Evolutionary conservation across 2,797 vertebrate genomes (phyloP).

Genomic region (Lepilemur septentrionalis): DNA sequence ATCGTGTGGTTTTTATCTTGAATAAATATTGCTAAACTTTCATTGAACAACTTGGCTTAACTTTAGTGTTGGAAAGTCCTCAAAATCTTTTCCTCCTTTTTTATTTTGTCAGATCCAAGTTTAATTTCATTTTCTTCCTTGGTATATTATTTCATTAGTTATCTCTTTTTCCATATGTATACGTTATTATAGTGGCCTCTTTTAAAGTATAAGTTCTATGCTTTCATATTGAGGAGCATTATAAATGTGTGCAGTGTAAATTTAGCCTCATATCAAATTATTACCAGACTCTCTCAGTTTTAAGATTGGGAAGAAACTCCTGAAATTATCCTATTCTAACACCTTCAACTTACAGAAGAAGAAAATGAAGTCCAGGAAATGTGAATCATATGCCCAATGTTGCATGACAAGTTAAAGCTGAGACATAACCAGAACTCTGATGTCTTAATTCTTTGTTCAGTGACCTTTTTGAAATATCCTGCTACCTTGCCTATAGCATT

Average conservation of each 20-base stretch:
- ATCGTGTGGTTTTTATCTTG: conserved; percentile 59
- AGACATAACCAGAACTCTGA: background rate
- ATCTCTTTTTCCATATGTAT: background rate
- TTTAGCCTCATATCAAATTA: background rate
- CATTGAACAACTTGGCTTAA: conserved; percentile 53
- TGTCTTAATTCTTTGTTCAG: background rate
- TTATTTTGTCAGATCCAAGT: conserved; percentile 34
- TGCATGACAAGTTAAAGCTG: background rate
- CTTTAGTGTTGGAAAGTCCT: conserved; percentile 45
- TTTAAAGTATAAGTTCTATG: background rate
- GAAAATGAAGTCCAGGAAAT: background rate
- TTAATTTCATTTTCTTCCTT: conserved; percentile 39
- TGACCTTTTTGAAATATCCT: background rate
- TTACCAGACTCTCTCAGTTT: background rate
- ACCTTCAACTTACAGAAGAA: background rate
- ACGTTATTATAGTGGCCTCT: background rate
- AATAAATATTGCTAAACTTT: conserved; percentile 62
- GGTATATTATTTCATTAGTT: background rate
- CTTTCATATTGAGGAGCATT: background rate
- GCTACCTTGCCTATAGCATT: background rate
- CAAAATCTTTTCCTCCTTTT: conserved; percentile 44
- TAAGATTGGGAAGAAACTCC: background rate
- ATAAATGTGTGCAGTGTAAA: background rate
- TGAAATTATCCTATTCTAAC: background rate
- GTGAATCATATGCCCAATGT: background rate